Evolutionary conservation across 2,113 vertebrate genomes (phyloP).

Genomic region (Cygnus atratus): DNA sequence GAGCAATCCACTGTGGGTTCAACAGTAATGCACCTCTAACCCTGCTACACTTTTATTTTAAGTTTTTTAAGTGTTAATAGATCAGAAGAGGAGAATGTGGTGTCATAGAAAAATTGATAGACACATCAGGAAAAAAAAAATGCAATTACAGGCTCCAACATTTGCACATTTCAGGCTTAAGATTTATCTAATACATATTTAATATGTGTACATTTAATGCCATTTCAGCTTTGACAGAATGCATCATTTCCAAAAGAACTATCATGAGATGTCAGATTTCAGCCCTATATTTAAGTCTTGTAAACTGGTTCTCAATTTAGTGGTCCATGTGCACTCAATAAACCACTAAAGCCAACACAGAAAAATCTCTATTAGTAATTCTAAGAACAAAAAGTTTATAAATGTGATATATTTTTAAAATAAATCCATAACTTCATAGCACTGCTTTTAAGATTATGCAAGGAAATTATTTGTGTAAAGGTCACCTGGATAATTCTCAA

Average conservation of each 20-base stretch:
- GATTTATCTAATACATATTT: conserved; percentile 45
- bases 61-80: not conserved
- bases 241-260: not conserved
- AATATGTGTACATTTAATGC: conserved; percentile 19
- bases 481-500: not conserved
- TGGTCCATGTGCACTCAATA: not conserved
- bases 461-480: not conserved
- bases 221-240: conserved; percentile 31
- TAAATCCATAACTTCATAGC: not conserved
- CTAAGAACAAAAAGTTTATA: not conserved
- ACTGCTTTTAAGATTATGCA: not conserved
- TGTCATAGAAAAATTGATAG: conserved; percentile 2
- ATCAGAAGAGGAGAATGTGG: not conserved
- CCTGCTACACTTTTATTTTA: not conserved
- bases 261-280: not conserved
- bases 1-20: not conserved
- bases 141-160: not conserved
- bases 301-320: not conserved
- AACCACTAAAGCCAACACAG: not conserved
- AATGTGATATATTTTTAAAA: not conserved
- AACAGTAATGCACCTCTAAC: not conserved
- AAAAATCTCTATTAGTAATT: not conserved
- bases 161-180: conserved; percentile 41
- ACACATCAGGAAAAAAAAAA: not conserved
- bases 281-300: not conserved